Conservation (phyloP, 2,888 invertebrate genomes). For the Shargacucullia verbasci region DNA sequence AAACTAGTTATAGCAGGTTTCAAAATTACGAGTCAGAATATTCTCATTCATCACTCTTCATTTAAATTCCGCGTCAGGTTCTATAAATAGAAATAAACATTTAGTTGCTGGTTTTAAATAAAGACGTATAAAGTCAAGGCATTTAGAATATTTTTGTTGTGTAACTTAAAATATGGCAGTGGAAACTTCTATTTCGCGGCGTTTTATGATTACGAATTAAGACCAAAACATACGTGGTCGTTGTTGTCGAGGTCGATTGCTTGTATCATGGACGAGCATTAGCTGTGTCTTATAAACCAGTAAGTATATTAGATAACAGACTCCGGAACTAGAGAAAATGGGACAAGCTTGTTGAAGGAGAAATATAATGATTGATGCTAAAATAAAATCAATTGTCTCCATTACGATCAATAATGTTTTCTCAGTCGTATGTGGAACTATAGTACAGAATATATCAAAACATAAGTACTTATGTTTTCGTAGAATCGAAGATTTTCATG, state of each 20-base stretch:
- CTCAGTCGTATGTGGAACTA: not conserved
- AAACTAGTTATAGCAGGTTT: too few relatives aligned
- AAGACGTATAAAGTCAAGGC: slow-evolving; percentile 4
- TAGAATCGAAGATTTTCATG: too few relatives aligned
- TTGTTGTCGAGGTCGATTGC: slow-evolving; percentile 26
- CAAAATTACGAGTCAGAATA: too few relatives aligned
- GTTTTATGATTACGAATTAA: slow-evolving; percentile 26
- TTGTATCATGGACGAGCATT: not conserved
- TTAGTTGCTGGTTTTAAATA: slow-evolving; percentile 2
- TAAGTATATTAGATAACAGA: not conserved
- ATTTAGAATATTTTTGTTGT: slow-evolving; percentile 21
- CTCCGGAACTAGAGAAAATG: not conserved
- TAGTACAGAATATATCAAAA: too few relatives aligned
- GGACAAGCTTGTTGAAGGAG: not conserved
- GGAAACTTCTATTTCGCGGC: slow-evolving; percentile 21
- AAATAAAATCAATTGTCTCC: not conserved
- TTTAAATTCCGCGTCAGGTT: too few relatives aligned
- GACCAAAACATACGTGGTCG: slow-evolving; percentile 1
- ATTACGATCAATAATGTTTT: not conserved
- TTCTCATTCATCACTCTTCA: too few relatives aligned
- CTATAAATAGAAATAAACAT: slow-evolving; percentile 1
- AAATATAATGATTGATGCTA: not conserved
- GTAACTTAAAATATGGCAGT: slow-evolving; percentile 12
- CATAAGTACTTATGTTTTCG: too few relatives aligned
- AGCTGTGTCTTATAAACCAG: not conserved